Evolutionary conservation across 1,140 invertebrate genomes (phyloP), one percentile per base, ranked within the genome.

Genomic region (Listronotus bonariensis): DNA sequence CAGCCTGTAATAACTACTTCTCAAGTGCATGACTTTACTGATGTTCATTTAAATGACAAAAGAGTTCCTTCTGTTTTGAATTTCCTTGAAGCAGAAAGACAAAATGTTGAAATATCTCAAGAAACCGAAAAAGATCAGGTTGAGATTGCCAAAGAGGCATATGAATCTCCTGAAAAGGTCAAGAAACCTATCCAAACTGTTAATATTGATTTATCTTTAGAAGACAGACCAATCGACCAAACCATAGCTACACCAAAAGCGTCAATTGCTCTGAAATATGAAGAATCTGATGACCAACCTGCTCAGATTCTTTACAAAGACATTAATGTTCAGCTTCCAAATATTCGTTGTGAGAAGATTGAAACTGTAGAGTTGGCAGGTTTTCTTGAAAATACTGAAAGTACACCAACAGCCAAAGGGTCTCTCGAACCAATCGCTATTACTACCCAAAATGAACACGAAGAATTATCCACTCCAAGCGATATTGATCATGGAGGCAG

Each of bases 401-500:
- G 62, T 12, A 43, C 7, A 41, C 5, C 46, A 20, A 1, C 14
- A 31, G 2, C 20, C 6, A 54, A 54, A 14, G 15, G 6, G 1
- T 10, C 46, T 26, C 26, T 8, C 11, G 58, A 59, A 68, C 70
- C 76, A 55, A 71, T 77, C 68, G 55, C 72, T 20, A 74, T 75
- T 8, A 77, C 78, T 70, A 60, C 70, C 15, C 72, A 78, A 68
- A 72, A 68, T 52, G 72, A 75, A 36, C 68, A 76, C 32, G 71
- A 75, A 17, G 74, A 76, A 55, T 56, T 63, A 3, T 70, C 78
- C 15, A 79, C 79, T 36, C 78, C 76, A 49, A 81, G 77, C 62
- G 80, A 81, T 53, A 72, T 78, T 9, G 81, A 82, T 36, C 64
- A 77, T 64, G 71, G 74, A 59, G 63, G 78, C 59, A 76, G 80